These are phyloP conservation scores for Myathropa florea DNA, from an alignment of 2,888 invertebrate species.

Conservation along the genomic window DNA sequence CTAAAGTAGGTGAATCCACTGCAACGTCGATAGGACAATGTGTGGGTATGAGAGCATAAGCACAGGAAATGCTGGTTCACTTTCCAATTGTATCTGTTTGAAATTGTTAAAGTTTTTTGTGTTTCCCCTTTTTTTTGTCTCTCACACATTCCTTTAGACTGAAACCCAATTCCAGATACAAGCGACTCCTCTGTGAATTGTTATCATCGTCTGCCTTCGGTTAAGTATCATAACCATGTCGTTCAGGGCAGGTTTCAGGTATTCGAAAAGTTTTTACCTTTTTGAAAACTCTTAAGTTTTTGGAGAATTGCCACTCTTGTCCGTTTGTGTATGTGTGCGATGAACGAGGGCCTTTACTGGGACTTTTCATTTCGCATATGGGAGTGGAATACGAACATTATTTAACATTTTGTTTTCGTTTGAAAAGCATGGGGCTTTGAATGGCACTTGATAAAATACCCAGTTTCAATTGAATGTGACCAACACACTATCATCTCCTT, in stretches of 20 bases:
- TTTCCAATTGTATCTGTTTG: slow-evolving; percentile 5
- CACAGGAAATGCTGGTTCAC: not conserved
- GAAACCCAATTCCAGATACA: not conserved
- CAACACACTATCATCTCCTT: too few species aligned
- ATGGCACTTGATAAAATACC: not conserved
- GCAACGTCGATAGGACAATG: slow-evolving; percentile 2
- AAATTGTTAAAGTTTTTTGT: not conserved
- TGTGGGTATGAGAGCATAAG: not conserved
- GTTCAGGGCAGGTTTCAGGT: slow-evolving; percentile 11
- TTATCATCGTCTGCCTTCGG: not conserved
- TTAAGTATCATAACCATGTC: slow-evolving; percentile 32
- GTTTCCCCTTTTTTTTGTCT: not conserved
- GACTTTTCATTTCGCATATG: not conserved
- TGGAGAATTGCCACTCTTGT: slow-evolving; percentile 11
- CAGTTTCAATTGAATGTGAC: too few species aligned
- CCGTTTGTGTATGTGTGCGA: not conserved
- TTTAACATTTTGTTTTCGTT: too few species aligned
- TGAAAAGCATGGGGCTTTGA: too few species aligned
- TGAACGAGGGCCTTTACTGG: not conserved
- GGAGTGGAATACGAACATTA: not conserved
- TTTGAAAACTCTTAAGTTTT: slow-evolving; percentile 13
- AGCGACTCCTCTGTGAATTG: not conserved
- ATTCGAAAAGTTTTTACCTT: slow-evolving; percentile 18
- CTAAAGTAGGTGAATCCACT: slow-evolving; percentile 2
- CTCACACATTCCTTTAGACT: not conserved